Evolutionary conservation across 1,140 invertebrate species (phyloP).

Genomic region (Euura lappo): DNA sequence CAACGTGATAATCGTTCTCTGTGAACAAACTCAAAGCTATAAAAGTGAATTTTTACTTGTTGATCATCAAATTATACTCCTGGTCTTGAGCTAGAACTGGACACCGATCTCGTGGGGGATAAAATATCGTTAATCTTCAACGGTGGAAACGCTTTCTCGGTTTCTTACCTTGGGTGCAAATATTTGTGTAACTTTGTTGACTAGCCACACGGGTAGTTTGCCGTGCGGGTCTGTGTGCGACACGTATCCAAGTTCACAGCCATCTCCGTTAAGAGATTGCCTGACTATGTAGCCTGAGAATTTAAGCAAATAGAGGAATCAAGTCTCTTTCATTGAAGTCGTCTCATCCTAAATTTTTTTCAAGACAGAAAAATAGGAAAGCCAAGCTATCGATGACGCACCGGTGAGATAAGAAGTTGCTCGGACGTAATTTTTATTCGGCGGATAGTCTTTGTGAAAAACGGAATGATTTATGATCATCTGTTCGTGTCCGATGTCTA

Average conservation of each 20-base stretch:
- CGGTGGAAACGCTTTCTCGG: conserved; percentile 30
- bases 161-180: conserved; percentile 75
- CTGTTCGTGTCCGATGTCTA: conserved; percentile 83
- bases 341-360: too few relatives aligned
- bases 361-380: too few relatives aligned
- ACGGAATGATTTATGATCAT: conserved; percentile 91
- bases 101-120: too few relatives aligned
- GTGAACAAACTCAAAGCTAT: too few relatives aligned
- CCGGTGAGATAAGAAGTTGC: conserved; percentile 65
- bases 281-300: conserved; percentile 60
- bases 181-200: conserved; percentile 87
- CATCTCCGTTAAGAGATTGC: conserved; percentile 60
- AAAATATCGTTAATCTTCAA: not conserved
- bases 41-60: too few relatives aligned
- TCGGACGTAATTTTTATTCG: conserved; percentile 81
- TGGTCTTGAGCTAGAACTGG: too few relatives aligned
- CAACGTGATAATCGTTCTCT: too few relatives aligned
- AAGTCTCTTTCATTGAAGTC: too few relatives aligned
- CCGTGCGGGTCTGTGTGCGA: conserved; percentile 89
- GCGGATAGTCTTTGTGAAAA: conserved; percentile 82
- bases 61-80: too few relatives aligned
- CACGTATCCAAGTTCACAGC: conserved; percentile 83
- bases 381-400: conserved; percentile 30
- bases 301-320: not conserved
- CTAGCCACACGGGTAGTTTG: conserved; percentile 85